Conservation (phyloP, 2,797 vertebrate species). For the Takifugu ocellatus region DNA sequence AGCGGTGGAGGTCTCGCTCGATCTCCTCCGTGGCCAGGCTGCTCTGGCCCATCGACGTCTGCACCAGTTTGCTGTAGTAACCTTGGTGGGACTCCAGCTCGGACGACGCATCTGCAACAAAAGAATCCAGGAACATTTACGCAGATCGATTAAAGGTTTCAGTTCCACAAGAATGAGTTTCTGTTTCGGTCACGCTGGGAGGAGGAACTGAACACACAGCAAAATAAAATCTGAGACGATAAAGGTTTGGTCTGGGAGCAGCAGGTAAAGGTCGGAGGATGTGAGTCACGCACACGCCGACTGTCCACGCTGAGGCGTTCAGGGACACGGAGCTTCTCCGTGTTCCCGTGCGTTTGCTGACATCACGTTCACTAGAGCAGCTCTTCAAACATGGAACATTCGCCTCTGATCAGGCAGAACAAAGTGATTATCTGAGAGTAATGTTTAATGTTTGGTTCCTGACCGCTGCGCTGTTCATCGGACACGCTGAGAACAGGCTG, state of each 20-base stretch:
- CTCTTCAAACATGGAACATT: too few species aligned
- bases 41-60: constrained; percentile 84
- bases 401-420: too few species aligned
- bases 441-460: too few species aligned
- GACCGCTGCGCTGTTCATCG: too few species aligned
- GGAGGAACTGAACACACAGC: too few species aligned
- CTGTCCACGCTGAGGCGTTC: too few species aligned
- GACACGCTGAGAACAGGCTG: too few species aligned
- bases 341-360: too few species aligned
- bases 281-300: constrained; percentile 3
- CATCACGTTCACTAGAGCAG: too few species aligned
- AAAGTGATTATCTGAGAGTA: too few species aligned
- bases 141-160: neutral
- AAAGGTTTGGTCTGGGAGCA: neutral
- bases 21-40: constrained; percentile 92
- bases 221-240: neutral
- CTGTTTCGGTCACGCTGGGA: neutral
- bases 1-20: constrained; percentile 92
- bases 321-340: too few species aligned
- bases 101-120: constrained; percentile 76
- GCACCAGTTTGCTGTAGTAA: constrained; percentile 84
- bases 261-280: constrained; percentile 22
- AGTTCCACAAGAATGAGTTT: too few species aligned
- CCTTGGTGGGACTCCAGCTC: constrained; percentile 82
- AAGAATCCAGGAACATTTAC: neutral